These are phyloP conservation scores for Lanistes nyassanus DNA, from an alignment of 1,140 invertebrate genomes.

Conservation along the genomic window DNA sequence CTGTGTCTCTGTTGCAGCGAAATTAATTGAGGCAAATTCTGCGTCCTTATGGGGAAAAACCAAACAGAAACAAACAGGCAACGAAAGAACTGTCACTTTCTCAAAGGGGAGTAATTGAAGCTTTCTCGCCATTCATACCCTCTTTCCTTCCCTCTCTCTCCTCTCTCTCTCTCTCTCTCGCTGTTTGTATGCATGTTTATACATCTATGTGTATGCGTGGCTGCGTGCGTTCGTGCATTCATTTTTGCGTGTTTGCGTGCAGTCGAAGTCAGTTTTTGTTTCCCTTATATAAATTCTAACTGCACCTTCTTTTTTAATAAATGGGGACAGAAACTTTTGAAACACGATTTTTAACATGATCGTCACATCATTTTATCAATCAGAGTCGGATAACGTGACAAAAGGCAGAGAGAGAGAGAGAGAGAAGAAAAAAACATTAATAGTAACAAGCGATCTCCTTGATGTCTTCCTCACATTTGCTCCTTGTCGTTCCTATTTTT, in stretches of 20 bases:
- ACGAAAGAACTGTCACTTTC: too few relatives aligned
- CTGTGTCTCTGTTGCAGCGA: too few relatives aligned
- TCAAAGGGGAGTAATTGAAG: too few relatives aligned
- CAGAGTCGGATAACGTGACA: not conserved
- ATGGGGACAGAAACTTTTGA: not conserved
- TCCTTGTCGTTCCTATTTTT: not conserved
- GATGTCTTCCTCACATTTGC: not conserved
- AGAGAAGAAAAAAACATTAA: not conserved
- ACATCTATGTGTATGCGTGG: not conserved
- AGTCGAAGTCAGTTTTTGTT: too few relatives aligned
- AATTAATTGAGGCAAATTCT: too few relatives aligned
- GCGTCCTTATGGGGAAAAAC: too few relatives aligned
- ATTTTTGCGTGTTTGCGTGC: too few relatives aligned
- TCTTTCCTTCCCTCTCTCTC: not conserved
- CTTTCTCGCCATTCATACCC: too few relatives aligned
- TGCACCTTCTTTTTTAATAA: not conserved
- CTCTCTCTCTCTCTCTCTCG: not conserved
- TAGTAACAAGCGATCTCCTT: too few relatives aligned
- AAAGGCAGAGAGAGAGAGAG: not conserved
- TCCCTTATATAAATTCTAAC: not conserved
- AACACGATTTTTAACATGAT: not conserved
- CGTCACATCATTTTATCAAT: too few relatives aligned
- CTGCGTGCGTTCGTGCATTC: conserved; percentile 1
- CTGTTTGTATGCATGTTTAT: not conserved
- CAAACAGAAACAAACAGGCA: too few relatives aligned